phyloP scores from a whole-genome alignment of 1,140 invertebrate genomes.

The Trichoplusia ni region DNA sequence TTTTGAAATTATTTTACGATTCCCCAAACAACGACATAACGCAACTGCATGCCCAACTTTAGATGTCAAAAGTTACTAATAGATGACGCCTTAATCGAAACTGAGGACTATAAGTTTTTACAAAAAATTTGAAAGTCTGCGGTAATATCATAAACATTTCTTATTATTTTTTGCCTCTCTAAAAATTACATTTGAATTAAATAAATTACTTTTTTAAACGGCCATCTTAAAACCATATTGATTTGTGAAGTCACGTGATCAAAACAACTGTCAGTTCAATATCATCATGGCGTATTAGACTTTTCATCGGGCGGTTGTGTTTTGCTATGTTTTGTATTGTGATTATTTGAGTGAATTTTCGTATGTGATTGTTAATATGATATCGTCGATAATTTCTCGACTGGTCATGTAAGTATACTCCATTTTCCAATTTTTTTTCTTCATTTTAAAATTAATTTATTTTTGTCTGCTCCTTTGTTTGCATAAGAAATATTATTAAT shows the following conservation, averaged over 20 bases:
- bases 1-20: too few species aligned
- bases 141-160: too few species aligned
- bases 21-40: too few species aligned
- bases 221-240: constrained; percentile 59
- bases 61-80: too few species aligned
- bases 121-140: too few species aligned
- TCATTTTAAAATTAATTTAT: too few species aligned
- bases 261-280: constrained; percentile 71
- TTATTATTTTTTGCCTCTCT: too few species aligned
- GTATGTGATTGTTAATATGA: constrained; percentile 83
- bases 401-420: constrained; percentile 89
- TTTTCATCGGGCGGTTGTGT: constrained; percentile 70
- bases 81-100: too few species aligned
- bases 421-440: constrained; percentile 32
- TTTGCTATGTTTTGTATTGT: constrained; percentile 77
- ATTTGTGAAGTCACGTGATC: constrained; percentile 77
- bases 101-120: too few species aligned
- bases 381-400: constrained; percentile 88
- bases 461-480: constrained; percentile 26
- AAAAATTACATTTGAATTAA: too few species aligned
- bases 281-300: constrained; percentile 71
- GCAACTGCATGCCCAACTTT: too few species aligned
- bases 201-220: not conserved
- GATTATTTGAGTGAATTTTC: constrained; percentile 67
- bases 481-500: constrained; percentile 6